phyloP scores from a whole-genome alignment of 2,888 invertebrate genomes.

The Heliconius ethilla region DNA sequence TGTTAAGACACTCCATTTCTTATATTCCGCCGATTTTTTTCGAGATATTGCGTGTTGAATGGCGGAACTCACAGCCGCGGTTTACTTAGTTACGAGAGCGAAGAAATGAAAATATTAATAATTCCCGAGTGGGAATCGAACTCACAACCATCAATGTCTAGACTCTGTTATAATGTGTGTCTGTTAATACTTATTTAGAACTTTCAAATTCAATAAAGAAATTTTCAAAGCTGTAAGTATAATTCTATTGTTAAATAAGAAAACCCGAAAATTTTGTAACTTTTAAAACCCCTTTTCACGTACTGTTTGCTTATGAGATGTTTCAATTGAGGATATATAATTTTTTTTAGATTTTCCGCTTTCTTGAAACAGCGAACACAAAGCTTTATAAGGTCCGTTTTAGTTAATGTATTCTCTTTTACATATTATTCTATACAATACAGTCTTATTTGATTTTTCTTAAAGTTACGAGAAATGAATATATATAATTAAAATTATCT shows the following conservation, averaged over 20 bases:
- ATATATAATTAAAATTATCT: background rate
- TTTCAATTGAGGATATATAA: conserved; percentile 15
- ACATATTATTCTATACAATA: conserved; percentile 3
- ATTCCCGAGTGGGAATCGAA: no score
- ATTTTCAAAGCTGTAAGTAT: background rate
- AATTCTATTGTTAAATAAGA: background rate
- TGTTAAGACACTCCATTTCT: no score
- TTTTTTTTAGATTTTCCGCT: conserved; percentile 15
- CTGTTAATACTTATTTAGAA: background rate
- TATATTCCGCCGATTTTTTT: no score
- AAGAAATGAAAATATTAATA: no score
- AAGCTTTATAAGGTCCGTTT: conserved; percentile 14
- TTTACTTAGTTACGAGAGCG: no score
- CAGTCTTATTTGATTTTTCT: background rate
- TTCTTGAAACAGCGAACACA: conserved; percentile 6
- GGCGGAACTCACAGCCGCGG: no score
- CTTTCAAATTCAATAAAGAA: background rate
- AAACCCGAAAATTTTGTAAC: background rate
- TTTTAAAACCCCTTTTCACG: background rate
- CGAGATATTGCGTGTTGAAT: no score
- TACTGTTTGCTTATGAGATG: conserved; percentile 1
- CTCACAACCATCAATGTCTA: no score
- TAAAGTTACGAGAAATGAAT: background rate
- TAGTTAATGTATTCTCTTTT: conserved; percentile 20
- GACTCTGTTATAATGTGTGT: no score